Percentiles rank a stretch among this genome's conserved stretches.
phyloP scores from a whole-genome alignment of 1,140 invertebrate species.

The Antheraea mylitta region DNA sequence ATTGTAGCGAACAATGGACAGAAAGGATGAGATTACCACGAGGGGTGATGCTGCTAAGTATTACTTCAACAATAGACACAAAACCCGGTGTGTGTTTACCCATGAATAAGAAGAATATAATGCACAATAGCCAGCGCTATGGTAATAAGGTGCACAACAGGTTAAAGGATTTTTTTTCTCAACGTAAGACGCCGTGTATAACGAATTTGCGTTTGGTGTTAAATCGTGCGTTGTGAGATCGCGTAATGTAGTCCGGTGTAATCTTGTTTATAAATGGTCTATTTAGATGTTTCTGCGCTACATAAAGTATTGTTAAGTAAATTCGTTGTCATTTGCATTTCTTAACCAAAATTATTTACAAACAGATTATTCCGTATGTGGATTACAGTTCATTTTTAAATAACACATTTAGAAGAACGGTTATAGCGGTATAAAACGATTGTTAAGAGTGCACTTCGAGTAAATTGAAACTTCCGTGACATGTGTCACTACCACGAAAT shows the following conservation, averaged over 20 bases:
- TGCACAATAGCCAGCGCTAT: conserved; percentile 64
- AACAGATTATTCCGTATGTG: neutral
- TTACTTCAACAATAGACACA: conserved; percentile 68
- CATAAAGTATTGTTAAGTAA: conserved; percentile 63
- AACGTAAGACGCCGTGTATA: conserved; percentile 73
- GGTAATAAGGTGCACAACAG: conserved; percentile 68
- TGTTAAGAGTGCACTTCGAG: neutral
- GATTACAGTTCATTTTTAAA: neutral
- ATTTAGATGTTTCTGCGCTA: conserved; percentile 64
- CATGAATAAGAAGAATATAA: conserved; percentile 71
- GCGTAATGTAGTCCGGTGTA: conserved; percentile 43
- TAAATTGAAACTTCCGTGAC: conserved; percentile 5
- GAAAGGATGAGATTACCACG: conserved; percentile 58
- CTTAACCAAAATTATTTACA: neutral
- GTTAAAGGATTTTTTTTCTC: conserved; percentile 64
- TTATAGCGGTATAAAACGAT: too few relatives aligned
- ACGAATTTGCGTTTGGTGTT: conserved; percentile 74
- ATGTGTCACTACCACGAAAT: neutral
- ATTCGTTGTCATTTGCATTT: conserved; percentile 31
- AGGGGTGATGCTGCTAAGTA: conserved; percentile 74
- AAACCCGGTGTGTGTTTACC: conserved; percentile 73
- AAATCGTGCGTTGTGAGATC: conserved; percentile 65
- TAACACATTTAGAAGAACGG: neutral
- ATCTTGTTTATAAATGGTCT: conserved; percentile 64
- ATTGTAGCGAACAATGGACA: conserved; percentile 52